Conservation (phyloP, 2,888 invertebrate species). For the Xiphydria camelus region DNA sequence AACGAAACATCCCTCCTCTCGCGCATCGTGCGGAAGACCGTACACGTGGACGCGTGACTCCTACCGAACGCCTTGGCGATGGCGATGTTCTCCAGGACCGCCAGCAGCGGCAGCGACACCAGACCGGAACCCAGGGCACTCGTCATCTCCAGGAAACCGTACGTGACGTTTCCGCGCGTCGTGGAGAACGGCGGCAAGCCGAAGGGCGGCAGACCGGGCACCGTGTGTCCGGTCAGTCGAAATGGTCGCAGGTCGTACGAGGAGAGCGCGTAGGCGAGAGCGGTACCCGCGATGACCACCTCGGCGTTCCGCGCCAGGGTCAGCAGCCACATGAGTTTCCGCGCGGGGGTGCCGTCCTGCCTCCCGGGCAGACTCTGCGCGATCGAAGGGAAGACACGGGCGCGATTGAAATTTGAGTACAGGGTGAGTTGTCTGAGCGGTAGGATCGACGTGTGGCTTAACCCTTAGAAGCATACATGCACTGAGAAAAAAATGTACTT, state of each 20-base stretch:
- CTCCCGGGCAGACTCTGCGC: conserved; percentile 51
- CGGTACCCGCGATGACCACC: conserved; percentile 71
- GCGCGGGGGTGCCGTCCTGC: conserved; percentile 55
- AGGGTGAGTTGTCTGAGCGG: no score
- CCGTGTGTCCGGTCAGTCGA: conserved; percentile 70
- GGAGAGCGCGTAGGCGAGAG: conserved; percentile 65
- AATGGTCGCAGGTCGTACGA: conserved; percentile 64
- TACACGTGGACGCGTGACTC: conserved; percentile 25
- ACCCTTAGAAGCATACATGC: no score
- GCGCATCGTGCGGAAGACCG: no score
- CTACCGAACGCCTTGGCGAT: conserved; percentile 79
- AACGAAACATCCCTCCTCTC: no score
- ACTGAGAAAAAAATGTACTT: no score
- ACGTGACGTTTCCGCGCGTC: conserved; percentile 60
- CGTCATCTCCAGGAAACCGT: conserved; percentile 67
- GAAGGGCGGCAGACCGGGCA: conserved; percentile 72
- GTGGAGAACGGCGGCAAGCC: conserved; percentile 71
- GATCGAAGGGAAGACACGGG: conserved; percentile 40
- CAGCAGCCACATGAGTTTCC: conserved; percentile 65
- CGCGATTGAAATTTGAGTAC: conserved; percentile 29
- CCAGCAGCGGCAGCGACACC: conserved; percentile 72
- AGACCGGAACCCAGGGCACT: conserved; percentile 65
- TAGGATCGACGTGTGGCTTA: no score
- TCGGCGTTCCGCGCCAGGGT: conserved; percentile 78
- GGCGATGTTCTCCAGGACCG: conserved; percentile 74